These are phyloP conservation scores for Tauraco erythrolophus DNA, from an alignment of 2,113 vertebrate genomes.

Conservation along the genomic window DNA sequence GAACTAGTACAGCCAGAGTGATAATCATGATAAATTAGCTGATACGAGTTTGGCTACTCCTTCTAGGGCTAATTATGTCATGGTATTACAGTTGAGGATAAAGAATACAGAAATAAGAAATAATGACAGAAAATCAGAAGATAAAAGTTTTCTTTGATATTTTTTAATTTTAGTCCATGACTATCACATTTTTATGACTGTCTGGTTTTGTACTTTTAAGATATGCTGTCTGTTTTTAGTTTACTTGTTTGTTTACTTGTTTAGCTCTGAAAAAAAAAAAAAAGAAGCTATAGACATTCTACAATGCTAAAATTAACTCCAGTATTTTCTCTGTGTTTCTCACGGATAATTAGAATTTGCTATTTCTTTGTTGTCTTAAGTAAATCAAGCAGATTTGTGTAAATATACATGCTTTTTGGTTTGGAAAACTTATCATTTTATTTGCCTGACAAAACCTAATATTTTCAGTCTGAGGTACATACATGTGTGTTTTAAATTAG, in stretches of 20 bases:
- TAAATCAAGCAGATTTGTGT: background rate
- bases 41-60: background rate
- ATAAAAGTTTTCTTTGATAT: background rate
- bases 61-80: background rate
- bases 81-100: background rate
- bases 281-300: background rate
- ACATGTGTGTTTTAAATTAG: background rate
- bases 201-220: background rate
- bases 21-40: background rate
- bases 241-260: background rate
- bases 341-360: background rate
- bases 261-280: background rate
- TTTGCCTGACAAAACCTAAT: background rate
- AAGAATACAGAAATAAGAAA: background rate
- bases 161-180: background rate
- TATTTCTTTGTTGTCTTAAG: background rate
- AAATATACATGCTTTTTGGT: background rate
- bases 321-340: background rate
- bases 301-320: background rate
- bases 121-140: background rate
- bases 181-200: background rate
- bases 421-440: background rate
- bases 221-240: fast-evolving
- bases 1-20: background rate
- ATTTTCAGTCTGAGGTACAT: background rate